phyloP scores from a whole-genome alignment of 2,888 invertebrate species.

The Drosophila anomelani region DNA sequence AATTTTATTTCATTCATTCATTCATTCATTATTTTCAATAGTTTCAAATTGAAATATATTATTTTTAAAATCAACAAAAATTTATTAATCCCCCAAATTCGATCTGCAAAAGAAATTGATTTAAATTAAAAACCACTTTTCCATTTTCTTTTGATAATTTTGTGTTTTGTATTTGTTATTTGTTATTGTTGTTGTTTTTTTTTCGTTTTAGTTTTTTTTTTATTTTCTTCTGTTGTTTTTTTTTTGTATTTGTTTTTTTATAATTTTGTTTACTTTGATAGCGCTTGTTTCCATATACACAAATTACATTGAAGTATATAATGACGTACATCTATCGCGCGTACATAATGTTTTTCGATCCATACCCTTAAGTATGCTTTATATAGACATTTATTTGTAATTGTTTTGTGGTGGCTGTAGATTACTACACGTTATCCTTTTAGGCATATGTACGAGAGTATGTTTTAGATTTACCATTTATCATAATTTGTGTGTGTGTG shows the following conservation, averaged over 20 bases:
- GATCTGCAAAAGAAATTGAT: background rate
- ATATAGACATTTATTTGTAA: constrained; percentile 75
- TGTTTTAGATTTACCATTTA: constrained; percentile 47
- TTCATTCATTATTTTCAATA: too few relatives aligned
- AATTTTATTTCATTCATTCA: too few relatives aligned
- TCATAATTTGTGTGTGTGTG: constrained; percentile 41
- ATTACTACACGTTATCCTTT: constrained; percentile 76
- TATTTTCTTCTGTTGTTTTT: constrained; percentile 38
- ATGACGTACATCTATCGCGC: constrained; percentile 33
- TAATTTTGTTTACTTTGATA: constrained; percentile 50
- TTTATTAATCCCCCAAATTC: background rate
- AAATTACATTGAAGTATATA: constrained; percentile 45
- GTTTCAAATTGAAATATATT: too few relatives aligned
- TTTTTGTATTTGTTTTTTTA: constrained; percentile 47
- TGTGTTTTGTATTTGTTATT: constrained; percentile 54
- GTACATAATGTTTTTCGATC: constrained; percentile 32
- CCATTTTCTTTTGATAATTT: constrained; percentile 55
- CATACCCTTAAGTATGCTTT: constrained; percentile 66
- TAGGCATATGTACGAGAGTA: constrained; percentile 74
- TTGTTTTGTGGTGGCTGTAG: constrained; percentile 58
- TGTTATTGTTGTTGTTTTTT: constrained; percentile 34
- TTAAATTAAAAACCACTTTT: background rate
- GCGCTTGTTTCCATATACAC: constrained; percentile 62
- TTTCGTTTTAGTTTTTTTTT: constrained; percentile 22
- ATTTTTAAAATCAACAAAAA: background rate